phyloP scores from a whole-genome alignment of 2,888 invertebrate species.

The Nephrotoma appendiculata region DNA sequence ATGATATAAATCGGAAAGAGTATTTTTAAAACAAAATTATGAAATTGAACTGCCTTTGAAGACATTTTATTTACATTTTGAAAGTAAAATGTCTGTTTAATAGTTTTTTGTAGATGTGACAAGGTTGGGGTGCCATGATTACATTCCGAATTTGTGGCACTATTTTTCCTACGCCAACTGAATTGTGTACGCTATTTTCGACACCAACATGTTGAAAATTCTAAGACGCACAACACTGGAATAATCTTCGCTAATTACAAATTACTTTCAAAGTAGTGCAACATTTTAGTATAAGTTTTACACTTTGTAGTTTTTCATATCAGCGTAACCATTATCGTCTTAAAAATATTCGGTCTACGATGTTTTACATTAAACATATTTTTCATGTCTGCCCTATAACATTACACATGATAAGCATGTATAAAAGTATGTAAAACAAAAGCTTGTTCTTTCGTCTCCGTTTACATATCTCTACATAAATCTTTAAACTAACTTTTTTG shows the following conservation, averaged over 20 bases:
- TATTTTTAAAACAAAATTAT: too few relatives aligned
- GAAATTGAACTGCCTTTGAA: too few relatives aligned
- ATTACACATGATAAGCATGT: not conserved
- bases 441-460: not conserved
- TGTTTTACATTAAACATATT: not conserved
- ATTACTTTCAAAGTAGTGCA: not conserved
- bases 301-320: not conserved
- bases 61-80: too few relatives aligned
- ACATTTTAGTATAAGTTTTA: not conserved
- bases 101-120: too few relatives aligned
- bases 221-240: too few relatives aligned
- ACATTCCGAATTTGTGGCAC: too few relatives aligned
- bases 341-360: not conserved
- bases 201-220: too few relatives aligned
- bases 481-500: not conserved
- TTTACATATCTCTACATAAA: not conserved
- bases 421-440: not conserved
- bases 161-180: too few relatives aligned
- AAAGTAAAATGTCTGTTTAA: too few relatives aligned
- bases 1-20: too few relatives aligned
- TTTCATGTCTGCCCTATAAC: not conserved
- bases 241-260: not conserved
- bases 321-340: not conserved
- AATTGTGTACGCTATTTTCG: too few relatives aligned
- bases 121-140: too few relatives aligned